Evolutionary conservation across 2,797 vertebrate genomes (phyloP), one percentile per base, ranked within the genome.

Genomic region (Hyperoplus lanceolatus): DNA sequence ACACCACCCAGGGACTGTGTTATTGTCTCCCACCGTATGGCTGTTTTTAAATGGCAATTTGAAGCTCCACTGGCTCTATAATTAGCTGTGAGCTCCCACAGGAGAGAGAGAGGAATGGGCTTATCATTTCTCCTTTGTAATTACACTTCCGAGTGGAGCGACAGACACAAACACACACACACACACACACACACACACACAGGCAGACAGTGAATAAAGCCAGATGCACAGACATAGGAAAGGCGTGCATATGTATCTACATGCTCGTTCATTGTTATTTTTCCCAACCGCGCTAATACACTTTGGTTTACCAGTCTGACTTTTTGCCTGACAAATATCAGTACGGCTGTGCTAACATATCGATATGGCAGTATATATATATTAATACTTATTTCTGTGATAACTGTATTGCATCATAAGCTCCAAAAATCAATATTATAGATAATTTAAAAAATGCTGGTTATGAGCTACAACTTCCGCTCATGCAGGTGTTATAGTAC

Each of bases 11-110:
- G 92, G 91, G 91, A 94, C 87, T 88, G 86, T 92, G 90, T 93
- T 92, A 92, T 93, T 95, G 93, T 95, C 91, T 94, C 91, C 87
- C 93, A 90, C 91, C 91, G 91, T 95, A 94, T 92, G 92, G 91
- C 90, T 95, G 91, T 93, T 95, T 29, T 92, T 94, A 95, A 95
- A 95, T 93, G 93, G 92, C 93, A 95, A 95, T 95, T 95, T 95
- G 93, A 95, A 93, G 95, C 95, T 95, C 93, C 80, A 91, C 89
- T 95, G 93, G 90, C 92, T 95, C 94, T 93, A 93, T 95, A 96
- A 95, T 95, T 95, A 95, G 93, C 90, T 91, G 87, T 82, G 87
- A 91, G 90, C 87, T 95, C 95, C 94, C 94, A 88, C 79, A 90
- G 94, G 93, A 94, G 88, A 72, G 75, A 29, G 67, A 21, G 71